Evolutionary conservation across 1,140 invertebrate genomes (phyloP).

Genomic region (Neodiprion fabricii): DNA sequence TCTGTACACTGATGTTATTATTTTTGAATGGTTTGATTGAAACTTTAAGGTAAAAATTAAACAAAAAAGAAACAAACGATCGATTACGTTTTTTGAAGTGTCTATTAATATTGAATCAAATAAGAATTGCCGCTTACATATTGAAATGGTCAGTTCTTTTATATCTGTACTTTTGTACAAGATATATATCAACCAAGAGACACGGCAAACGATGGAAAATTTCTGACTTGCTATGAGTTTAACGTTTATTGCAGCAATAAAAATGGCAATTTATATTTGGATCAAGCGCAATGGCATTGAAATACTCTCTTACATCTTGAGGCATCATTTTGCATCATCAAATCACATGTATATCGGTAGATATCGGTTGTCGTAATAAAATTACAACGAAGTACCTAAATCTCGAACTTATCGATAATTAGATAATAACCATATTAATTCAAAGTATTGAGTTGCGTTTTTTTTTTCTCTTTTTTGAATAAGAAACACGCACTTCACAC

Average conservation of each 20-base stretch:
- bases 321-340: background rate
- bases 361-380: background rate
- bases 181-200: conserved; percentile 17
- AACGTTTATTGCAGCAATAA: conserved; percentile 34
- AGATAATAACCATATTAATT: no score
- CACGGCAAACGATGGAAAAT: background rate
- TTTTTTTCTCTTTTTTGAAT: no score
- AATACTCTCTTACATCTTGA: conserved; percentile 19
- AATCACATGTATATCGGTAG: background rate
- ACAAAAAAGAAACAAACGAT: no score
- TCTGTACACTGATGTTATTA: background rate
- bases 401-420: background rate
- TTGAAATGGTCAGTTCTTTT: conserved; percentile 24
- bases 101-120: conserved; percentile 49
- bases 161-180: conserved; percentile 29
- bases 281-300: conserved; percentile 25
- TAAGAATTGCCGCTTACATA: conserved; percentile 48
- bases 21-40: background rate
- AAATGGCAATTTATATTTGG: conserved; percentile 52
- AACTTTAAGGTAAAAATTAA: background rate
- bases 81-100: conserved; percentile 30
- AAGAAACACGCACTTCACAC: no score
- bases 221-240: conserved; percentile 29
- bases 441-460: no score
- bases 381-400: background rate